phyloP scores from a whole-genome alignment of 35 echinoderm and acorn worm genomes.

The Stichopus chloronotus region DNA sequence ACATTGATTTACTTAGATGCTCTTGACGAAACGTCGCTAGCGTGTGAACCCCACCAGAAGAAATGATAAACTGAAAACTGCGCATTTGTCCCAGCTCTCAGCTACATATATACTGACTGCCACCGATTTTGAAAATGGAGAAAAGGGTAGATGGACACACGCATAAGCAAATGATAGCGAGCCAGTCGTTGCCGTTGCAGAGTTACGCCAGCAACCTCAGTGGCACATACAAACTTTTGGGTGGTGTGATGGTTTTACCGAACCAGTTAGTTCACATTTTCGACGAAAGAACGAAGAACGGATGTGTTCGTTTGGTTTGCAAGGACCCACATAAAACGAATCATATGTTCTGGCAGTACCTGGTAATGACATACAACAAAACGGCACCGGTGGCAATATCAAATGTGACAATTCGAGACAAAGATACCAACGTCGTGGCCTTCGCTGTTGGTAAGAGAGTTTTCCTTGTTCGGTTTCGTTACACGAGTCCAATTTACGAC shows the following conservation, averaged over 20 bases:
- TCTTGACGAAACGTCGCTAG: no score
- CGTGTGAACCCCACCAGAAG: no score
- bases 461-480: not conserved
- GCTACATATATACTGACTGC: no score
- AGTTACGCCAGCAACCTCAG: not conserved
- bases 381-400: not conserved
- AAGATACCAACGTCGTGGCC: not conserved
- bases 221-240: not conserved
- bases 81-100: no score
- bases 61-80: no score
- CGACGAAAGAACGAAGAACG: not conserved
- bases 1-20: no score
- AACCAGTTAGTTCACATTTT: not conserved
- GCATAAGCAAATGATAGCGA: not conserved
- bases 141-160: not conserved
- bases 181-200: not conserved
- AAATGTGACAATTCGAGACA: conserved; percentile 13
- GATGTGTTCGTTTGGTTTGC: conserved; percentile 12
- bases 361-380: not conserved
- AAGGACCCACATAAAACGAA: not conserved
- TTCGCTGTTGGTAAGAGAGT: conserved; percentile 1
- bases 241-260: not conserved
- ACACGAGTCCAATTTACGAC: not conserved
- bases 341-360: not conserved
- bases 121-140: not conserved